Evolutionary conservation across 1,140 invertebrate genomes (phyloP), one percentile per base, ranked within the genome.

Genomic region (Limonius californicus): DNA sequence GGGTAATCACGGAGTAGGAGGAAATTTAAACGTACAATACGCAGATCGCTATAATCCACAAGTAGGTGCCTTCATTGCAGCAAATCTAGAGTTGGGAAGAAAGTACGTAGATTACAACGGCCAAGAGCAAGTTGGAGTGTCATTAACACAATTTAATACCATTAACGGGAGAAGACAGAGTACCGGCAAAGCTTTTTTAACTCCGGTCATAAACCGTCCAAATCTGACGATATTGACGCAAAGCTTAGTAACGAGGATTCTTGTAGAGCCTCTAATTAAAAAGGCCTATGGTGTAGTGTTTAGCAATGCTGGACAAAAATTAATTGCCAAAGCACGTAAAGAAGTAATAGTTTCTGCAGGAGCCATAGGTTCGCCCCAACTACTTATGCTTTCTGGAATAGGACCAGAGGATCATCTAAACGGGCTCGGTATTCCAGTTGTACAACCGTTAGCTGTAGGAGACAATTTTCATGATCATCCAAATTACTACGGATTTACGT

Each of bases 371-470:
- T 84, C 84, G 0, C 85, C 89, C 0, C 86, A 90, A 63, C 63
- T 92, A 4, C 74, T 92, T 0, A 89, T 92, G 88, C 68, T 91
- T 0, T 90, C 88, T 0, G 90, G 90, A 2, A 81, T 92, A 12
- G 90, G 90, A 6, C 88, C 88, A 0, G 79, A 70, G n/a, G 70
- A 83, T 16, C 87, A 92, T 72, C 76, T 92, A 12, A 69, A 76
- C 16, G 70, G 81, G 1, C 62, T 85, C 27, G 79, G 80, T 6
- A 85, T 89, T 16, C 76, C 80, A 1, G 79, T 85, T 0, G 61
- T 87, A 1, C 79, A 82, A 62, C 83, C 92, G 77, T 79, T 89
- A 18, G 84, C 82, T 1, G 88, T 89, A 2, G 88, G 88, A 1
- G 81, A 84, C 39, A 90, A 90, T 72, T 71, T 90, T 3, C 87